Evolutionary conservation across 92 coral and sea anemone species (phyloP), one percentile per base, ranked within the genome.

Genomic region (Phenganax stokvisi): DNA sequence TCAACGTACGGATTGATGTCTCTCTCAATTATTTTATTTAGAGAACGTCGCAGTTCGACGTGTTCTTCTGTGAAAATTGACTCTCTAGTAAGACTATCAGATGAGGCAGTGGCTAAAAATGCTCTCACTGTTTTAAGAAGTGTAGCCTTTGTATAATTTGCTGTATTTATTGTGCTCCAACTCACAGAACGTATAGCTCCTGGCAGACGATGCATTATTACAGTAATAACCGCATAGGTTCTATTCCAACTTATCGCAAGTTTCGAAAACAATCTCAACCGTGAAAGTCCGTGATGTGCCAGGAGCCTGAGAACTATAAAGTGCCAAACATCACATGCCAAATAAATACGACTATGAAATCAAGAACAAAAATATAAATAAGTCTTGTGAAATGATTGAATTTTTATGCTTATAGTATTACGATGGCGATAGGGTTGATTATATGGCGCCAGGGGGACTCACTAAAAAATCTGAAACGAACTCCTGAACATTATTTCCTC

Each of bases 1-100:
- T 94, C 98, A 25, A 96, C 97, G 64, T 85, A 96, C 37, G 99
- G 99, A 79, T 96, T 96, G 62, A 96, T 96, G 72, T 96, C 99
- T 74, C 85, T 92, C 77, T 96, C 96, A 81, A 96, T 92, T 31
- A 96, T 79, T 77, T 90, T 96, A 83, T 88, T 89, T 51, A 96
- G 89, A 29, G 93, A 80, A 60, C 89, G 85, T 76, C 99, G 84
- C 12, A 96, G 88, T 80, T 96, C 91, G 31, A 85, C 91, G 65
- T 96, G 99, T 61, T 96, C 97, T 9, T 86, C 90, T 11, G 89
- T 88, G 75, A 90, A 96, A 31, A 96, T 90, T 13, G 97, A 81
- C 77, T 96, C 99, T 6, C 88, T 89, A 15, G 87, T 66, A 65
- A 90, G 72, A 54, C 90, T 87, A 77, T 92, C 91, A 8, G 99